Evolutionary conservation across 2,888 invertebrate genomes (phyloP).

Genomic region (Drosophila helvetica): DNA sequence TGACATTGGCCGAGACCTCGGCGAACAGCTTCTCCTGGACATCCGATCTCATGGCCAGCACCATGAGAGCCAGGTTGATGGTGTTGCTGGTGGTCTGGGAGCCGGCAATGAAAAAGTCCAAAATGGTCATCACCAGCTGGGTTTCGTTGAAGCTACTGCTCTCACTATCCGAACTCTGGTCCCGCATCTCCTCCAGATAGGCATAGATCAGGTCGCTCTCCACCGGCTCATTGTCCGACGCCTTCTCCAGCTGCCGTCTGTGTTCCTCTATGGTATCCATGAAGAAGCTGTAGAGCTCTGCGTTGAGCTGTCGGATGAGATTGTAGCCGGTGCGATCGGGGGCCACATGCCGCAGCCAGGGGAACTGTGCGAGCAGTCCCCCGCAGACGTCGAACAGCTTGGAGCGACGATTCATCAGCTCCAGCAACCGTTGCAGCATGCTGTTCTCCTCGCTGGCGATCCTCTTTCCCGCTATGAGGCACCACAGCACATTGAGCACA

Average conservation of each 20-base stretch:
- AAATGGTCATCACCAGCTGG: constrained; percentile 87
- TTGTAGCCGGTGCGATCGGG: constrained; percentile 87
- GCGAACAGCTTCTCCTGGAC: constrained; percentile 86
- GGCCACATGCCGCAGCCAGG: constrained; percentile 87
- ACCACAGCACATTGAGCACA: constrained; percentile 88
- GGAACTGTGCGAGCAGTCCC: constrained; percentile 86
- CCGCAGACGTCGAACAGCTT: constrained; percentile 86
- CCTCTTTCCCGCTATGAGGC: constrained; percentile 85
- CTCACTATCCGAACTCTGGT: constrained; percentile 36
- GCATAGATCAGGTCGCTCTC: constrained; percentile 87
- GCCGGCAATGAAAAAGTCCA: constrained; percentile 89
- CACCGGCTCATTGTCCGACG: constrained; percentile 83
- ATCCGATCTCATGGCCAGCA: constrained; percentile 86
- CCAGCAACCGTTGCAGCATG: constrained; percentile 84
- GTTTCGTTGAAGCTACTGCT: constrained; percentile 85
- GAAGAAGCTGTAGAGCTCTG: constrained; percentile 85
- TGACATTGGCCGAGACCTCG: constrained; percentile 85
- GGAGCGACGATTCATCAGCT: constrained; percentile 84
- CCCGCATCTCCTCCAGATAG: constrained; percentile 86
- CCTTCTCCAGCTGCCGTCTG: constrained; percentile 74
- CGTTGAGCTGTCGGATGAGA: constrained; percentile 85
- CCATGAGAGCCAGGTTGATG: constrained; percentile 86
- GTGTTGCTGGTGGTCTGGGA: constrained; percentile 87
- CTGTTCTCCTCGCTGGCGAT: constrained; percentile 84
- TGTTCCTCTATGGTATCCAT: constrained; percentile 86